A percentile compares a stretch with the other conserved stretches of the same genome.
These are phyloP conservation scores for Copsychus sechellarum DNA, from an alignment of 2,113 vertebrate genomes.

Conservation along the genomic window DNA sequence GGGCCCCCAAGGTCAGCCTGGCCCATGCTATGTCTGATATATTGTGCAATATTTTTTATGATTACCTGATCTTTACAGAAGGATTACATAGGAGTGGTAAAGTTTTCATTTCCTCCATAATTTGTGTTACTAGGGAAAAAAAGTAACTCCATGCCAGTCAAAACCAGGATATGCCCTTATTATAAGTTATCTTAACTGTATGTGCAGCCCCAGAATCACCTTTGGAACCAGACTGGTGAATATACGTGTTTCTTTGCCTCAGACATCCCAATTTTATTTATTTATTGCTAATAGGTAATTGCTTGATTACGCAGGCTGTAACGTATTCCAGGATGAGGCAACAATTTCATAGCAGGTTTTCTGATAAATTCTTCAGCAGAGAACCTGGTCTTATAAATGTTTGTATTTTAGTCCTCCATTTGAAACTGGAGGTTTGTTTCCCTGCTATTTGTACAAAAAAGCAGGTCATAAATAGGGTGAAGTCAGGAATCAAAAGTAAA, in stretches of 20 bases:
- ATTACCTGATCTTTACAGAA: neutral
- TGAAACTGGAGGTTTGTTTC: neutral
- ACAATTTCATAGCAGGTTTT: neutral
- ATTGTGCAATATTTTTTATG: neutral
- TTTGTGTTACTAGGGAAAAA: neutral
- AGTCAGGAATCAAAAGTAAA: neutral
- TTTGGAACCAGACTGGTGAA: neutral
- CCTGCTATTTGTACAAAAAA: neutral
- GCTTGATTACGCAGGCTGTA: neutral
- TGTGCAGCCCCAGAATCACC: neutral
- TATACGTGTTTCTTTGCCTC: neutral
- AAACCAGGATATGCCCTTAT: neutral
- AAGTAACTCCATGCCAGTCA: neutral
- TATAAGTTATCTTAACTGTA: neutral
- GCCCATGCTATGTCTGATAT: neutral
- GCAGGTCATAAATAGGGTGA: neutral
- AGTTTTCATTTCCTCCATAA: neutral
- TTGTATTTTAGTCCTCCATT: neutral
- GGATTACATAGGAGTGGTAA: neutral
- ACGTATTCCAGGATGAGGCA: accelerated
- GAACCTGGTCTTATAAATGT: neutral
- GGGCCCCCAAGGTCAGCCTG: neutral
- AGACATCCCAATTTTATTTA: neutral
- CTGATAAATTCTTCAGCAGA: neutral
- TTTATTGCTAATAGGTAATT: neutral